phyloP scores from a whole-genome alignment of 2,113 vertebrate species.

The Megaceryle torquata region DNA sequence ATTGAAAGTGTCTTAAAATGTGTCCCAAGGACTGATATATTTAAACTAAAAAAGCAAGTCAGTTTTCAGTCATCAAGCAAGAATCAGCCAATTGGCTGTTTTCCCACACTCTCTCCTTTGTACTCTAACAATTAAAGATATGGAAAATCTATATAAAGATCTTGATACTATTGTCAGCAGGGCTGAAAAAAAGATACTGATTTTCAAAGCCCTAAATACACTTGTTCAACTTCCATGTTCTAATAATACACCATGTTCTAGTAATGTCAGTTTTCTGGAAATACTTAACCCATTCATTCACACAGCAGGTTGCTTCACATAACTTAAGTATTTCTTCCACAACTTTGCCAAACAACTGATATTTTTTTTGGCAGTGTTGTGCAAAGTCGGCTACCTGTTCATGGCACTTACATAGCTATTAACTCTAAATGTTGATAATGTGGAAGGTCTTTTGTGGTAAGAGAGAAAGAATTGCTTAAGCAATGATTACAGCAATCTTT shows the following conservation, averaged over 20 bases:
- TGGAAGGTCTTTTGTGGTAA: background rate
- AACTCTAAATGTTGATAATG: background rate
- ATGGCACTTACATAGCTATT: background rate
- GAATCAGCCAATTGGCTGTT: background rate
- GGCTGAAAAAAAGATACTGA: background rate
- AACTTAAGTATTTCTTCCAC: background rate
- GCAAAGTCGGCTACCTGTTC: background rate
- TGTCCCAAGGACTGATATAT: background rate
- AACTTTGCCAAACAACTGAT: background rate
- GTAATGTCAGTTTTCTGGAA: background rate
- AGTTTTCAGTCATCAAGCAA: background rate
- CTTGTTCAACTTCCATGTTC: background rate
- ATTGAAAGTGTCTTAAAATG: background rate
- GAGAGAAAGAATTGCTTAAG: background rate
- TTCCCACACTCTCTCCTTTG: background rate
- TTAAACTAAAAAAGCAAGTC: background rate
- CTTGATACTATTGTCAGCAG: background rate
- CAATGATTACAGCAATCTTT: background rate
- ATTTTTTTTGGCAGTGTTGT: background rate
- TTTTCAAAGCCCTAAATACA: background rate
- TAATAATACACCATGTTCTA: background rate
- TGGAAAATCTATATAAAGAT: background rate
- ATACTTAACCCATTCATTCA: background rate
- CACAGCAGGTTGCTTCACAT: background rate
- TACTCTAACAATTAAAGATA: background rate